phyloP scores from a whole-genome alignment of 2,888 invertebrate species.

The Cartodere bifasciata region DNA sequence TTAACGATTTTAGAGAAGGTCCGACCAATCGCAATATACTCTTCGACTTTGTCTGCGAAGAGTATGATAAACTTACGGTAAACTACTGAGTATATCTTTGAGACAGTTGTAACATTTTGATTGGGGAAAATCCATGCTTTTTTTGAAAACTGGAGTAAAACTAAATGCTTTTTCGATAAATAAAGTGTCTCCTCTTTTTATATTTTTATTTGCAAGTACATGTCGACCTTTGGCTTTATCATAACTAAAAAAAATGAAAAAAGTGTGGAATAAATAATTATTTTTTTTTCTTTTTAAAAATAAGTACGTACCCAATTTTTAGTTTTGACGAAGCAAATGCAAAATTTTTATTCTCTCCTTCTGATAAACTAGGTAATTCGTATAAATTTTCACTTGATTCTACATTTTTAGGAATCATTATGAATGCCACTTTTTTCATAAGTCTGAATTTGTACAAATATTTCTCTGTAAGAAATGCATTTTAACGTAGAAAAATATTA shows the following conservation, averaged over 20 bases:
- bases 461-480: slow-evolving; percentile 23
- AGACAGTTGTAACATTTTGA: slow-evolving; percentile 65
- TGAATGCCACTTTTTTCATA: background rate
- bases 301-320: slow-evolving; percentile 31
- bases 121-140: slow-evolving; percentile 35
- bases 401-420: slow-evolving; percentile 14
- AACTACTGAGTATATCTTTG: slow-evolving; percentile 40
- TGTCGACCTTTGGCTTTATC: slow-evolving; percentile 49
- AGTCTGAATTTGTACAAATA: slow-evolving; percentile 18
- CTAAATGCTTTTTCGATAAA: slow-evolving; percentile 73
- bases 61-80: slow-evolving; percentile 55
- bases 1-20: no score
- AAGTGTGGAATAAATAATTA: no score
- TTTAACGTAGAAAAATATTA: no score
- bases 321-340: slow-evolving; percentile 42
- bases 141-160: slow-evolving; percentile 53
- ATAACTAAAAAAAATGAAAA: slow-evolving; percentile 34
- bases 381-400: slow-evolving; percentile 19
- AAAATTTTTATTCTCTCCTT: slow-evolving; percentile 41
- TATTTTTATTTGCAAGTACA: slow-evolving; percentile 45
- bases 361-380: slow-evolving; percentile 34
- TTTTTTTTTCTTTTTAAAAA: no score
- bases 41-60: no score
- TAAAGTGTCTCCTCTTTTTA: slow-evolving; percentile 56
- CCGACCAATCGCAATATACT: no score